Conservation (phyloP, 2,113 vertebrate species). For the Neodon shergylaensis region DNA sequence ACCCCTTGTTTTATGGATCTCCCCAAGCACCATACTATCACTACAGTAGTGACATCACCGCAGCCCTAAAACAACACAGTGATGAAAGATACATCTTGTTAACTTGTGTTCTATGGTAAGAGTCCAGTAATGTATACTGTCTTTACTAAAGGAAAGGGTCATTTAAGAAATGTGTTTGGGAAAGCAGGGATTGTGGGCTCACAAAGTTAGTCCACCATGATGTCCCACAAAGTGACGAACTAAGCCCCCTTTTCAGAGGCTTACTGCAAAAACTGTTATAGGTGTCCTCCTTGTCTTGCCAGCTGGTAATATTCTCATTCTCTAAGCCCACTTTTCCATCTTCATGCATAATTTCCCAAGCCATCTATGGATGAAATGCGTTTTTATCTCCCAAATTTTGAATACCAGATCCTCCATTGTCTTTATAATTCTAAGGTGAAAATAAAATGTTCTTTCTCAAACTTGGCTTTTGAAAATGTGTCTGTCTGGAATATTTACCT, state of each 20-base stretch:
- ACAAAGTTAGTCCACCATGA: neutral
- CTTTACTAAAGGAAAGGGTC: neutral
- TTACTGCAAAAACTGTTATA: too few relatives aligned
- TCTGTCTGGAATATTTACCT: neutral
- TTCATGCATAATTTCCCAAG: neutral
- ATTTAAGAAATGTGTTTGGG: neutral
- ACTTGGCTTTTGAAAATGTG: neutral
- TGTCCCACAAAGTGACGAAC: neutral
- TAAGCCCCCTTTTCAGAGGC: neutral
- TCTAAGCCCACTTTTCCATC: neutral
- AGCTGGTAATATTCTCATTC: neutral
- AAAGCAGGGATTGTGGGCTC: fast-evolving
- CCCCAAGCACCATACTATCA: neutral
- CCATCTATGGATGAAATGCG: neutral
- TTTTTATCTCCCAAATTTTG: neutral
- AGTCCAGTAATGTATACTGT: neutral
- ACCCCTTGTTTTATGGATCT: neutral
- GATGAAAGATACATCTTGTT: neutral
- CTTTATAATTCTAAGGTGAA: neutral
- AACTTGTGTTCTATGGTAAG: neutral
- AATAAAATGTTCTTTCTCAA: neutral
- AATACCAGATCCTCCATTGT: neutral
- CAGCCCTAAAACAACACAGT: neutral
- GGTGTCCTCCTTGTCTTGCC: too few relatives aligned
- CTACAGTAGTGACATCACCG: neutral